Evolutionary conservation across 2,888 invertebrate species (phyloP).

Genomic region (Ditula angustiorana): DNA sequence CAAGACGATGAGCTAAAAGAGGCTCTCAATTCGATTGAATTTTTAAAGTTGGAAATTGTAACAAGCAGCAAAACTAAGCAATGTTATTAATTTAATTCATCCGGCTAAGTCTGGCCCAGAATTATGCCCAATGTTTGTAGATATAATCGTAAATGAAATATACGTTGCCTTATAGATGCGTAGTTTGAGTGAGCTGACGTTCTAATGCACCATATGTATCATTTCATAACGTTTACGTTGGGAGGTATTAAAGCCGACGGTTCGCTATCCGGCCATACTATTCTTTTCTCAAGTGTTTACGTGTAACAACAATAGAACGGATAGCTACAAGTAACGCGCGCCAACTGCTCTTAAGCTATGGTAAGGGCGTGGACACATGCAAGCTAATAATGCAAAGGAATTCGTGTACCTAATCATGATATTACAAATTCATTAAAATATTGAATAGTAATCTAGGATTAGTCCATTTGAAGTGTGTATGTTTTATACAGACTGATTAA

Average conservation of each 20-base stretch:
- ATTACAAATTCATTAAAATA: no score
- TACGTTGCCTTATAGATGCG: not conserved
- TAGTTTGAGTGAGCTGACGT: slow-evolving; percentile 1
- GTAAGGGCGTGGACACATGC: not conserved
- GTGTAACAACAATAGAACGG: slow-evolving; percentile 65
- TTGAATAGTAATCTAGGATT: no score
- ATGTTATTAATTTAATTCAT: no score
- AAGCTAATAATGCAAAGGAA: no score
- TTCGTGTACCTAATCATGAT: no score
- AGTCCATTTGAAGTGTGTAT: no score
- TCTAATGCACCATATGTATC: slow-evolving; percentile 37
- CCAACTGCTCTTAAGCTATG: slow-evolving; percentile 62
- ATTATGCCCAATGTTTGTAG: not conserved
- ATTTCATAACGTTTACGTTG: slow-evolving; percentile 40
- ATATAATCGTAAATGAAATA: not conserved
- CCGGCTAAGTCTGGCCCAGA: not conserved
- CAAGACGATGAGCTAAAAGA: no score
- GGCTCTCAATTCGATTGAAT: no score
- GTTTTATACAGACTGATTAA: no score
- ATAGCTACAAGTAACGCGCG: slow-evolving; percentile 56
- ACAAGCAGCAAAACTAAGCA: no score
- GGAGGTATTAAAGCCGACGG: slow-evolving; percentile 61
- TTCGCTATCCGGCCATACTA: slow-evolving; percentile 69
- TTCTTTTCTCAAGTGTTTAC: slow-evolving; percentile 76
- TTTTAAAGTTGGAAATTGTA: no score